These are phyloP conservation scores for Triplophysa rosa DNA, from an alignment of 2,113 vertebrate genomes.

Conservation along the genomic window DNA sequence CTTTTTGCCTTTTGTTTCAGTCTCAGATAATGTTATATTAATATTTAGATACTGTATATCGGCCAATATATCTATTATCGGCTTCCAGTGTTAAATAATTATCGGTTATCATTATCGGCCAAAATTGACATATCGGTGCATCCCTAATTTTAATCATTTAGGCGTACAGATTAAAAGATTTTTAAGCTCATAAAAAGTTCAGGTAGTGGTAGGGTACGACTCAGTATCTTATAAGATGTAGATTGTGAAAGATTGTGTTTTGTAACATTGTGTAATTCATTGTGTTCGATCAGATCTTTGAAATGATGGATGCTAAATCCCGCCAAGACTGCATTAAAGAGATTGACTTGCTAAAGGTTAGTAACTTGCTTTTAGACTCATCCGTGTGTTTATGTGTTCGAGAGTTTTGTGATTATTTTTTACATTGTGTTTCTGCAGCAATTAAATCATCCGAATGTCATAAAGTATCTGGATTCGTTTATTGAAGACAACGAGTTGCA, in stretches of 20 bases:
- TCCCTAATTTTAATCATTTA: too few relatives aligned
- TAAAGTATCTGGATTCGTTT: constrained; percentile 96
- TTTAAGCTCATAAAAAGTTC: too few relatives aligned
- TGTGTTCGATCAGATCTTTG: constrained; percentile 80
- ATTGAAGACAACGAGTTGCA: constrained; percentile 97
- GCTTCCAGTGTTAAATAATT: too few relatives aligned
- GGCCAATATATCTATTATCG: too few relatives aligned
- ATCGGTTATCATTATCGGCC: too few relatives aligned
- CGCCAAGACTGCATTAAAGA: constrained; percentile 93
- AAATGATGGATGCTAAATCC: constrained; percentile 95
- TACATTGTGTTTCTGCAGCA: constrained; percentile 74
- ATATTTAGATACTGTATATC: too few relatives aligned
- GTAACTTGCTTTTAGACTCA: background rate
- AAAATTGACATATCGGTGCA: too few relatives aligned
- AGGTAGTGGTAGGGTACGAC: too few relatives aligned
- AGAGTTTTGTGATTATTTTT: background rate
- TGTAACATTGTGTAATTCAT: background rate
- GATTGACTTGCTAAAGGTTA: constrained; percentile 92
- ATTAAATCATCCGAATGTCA: constrained; percentile 97
- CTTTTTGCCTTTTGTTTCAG: too few relatives aligned
- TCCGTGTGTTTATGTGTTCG: background rate
- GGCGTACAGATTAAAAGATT: too few relatives aligned
- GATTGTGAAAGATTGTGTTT: background rate
- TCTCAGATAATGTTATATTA: too few relatives aligned
- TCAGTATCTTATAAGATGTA: too few relatives aligned